phyloP scores from a whole-genome alignment of 1,140 invertebrate genomes.

The Physella acuta region DNA sequence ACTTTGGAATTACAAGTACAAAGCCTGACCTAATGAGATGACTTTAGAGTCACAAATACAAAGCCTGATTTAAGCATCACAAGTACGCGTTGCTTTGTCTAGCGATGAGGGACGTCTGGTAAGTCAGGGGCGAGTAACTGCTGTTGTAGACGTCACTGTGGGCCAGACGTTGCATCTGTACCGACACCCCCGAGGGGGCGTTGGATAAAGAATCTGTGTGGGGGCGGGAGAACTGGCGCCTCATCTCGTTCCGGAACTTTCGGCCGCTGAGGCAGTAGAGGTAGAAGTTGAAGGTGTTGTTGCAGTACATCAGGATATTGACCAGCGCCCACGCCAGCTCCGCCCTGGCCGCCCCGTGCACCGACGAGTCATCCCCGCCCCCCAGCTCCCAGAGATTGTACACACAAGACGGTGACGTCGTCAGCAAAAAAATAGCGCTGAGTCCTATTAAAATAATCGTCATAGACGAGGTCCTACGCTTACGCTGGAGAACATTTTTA shows the following conservation, averaged over 20 bases:
- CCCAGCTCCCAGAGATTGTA: conserved; percentile 28
- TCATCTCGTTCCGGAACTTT: conserved; percentile 26
- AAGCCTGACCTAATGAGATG: not conserved
- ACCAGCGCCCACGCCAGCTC: conserved; percentile 26
- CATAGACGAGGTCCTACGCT: conserved; percentile 21
- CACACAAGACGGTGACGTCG: conserved; percentile 28
- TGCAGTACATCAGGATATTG: conserved; percentile 29
- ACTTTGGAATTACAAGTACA: not conserved
- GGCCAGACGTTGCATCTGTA: not conserved
- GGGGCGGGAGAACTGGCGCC: not conserved
- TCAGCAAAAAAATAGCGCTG: conserved; percentile 21
- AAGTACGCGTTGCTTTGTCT: not conserved
- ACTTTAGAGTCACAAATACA: not conserved
- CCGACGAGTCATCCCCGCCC: not conserved
- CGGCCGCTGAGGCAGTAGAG: conserved; percentile 28
- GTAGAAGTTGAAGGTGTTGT: conserved; percentile 33
- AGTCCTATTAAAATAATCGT: conserved; percentile 24
- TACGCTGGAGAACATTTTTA: not conserved
- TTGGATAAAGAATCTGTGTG: conserved; percentile 14
- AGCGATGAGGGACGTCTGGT: not conserved
- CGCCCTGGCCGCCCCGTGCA: not conserved
- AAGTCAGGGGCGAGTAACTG: no score
- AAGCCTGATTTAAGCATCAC: not conserved
- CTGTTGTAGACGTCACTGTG: not conserved
- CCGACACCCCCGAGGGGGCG: not conserved